Conservation (phyloP, 2,113 vertebrate genomes). For the Pelvicachromis taeniatus region DNA sequence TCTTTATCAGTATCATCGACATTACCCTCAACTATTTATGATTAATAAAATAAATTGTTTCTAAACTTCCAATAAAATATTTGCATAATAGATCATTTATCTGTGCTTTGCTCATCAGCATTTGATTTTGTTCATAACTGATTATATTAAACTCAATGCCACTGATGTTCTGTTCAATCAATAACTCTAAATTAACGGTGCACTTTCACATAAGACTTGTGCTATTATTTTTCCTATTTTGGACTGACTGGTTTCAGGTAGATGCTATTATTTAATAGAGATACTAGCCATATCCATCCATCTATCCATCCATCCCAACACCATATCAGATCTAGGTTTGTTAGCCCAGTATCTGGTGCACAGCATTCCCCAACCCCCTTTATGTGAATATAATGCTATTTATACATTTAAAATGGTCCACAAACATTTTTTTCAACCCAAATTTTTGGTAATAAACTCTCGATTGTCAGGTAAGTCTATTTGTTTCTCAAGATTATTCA, state of each 20-base stretch:
- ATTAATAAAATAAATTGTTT: neutral
- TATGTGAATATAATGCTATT: neutral
- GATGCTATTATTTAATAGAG: neutral
- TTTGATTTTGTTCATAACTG: neutral
- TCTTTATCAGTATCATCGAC: neutral
- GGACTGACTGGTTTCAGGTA: neutral
- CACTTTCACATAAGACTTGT: neutral
- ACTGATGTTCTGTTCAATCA: neutral
- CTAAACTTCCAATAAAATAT: neutral
- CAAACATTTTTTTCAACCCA: neutral
- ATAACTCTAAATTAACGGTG: neutral
- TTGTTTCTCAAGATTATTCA: neutral
- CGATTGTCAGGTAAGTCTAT: neutral
- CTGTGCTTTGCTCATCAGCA: neutral
- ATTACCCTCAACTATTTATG: neutral
- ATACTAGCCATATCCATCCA: neutral
- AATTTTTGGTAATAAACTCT: neutral
- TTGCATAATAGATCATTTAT: neutral
- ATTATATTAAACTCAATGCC: neutral
- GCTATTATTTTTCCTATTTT: neutral
- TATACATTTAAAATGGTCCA: neutral
- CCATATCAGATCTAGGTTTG: neutral
- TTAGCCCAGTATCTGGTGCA: neutral
- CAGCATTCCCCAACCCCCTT: neutral
- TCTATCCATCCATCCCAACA: neutral